phyloP scores from a whole-genome alignment of 1,140 invertebrate species.

The Drosophila nigromelanica region DNA sequence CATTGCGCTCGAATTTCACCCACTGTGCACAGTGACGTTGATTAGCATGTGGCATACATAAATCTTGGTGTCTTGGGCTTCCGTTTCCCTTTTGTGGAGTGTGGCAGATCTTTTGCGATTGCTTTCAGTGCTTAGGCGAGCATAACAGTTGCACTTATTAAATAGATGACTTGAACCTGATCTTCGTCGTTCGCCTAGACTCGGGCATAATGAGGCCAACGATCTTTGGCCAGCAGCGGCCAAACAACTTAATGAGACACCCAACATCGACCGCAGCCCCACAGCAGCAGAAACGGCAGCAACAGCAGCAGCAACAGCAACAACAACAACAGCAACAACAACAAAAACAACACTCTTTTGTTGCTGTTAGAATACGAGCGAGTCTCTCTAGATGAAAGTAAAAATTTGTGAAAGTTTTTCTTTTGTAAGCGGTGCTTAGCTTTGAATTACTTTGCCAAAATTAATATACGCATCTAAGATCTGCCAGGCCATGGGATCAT shows the following conservation, averaged over 20 bases:
- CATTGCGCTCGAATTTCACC: conserved; percentile 57
- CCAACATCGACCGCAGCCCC: conserved; percentile 22
- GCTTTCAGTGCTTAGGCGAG: conserved; percentile 54
- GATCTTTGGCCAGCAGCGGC: conserved; percentile 64
- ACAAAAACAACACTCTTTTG: conserved; percentile 5
- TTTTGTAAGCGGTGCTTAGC: conserved; percentile 25
- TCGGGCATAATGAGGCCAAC: conserved; percentile 67
- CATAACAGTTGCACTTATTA: conserved; percentile 73
- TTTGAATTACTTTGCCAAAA: conserved; percentile 59
- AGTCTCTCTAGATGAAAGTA: conserved; percentile 45
- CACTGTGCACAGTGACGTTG: conserved; percentile 64
- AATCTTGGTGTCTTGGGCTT: conserved; percentile 62
- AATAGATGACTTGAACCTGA: conserved; percentile 25
- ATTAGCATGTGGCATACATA: conserved; percentile 80
- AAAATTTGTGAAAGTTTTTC: conserved; percentile 71
- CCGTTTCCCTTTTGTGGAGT: conserved; percentile 68
- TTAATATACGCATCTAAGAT: conserved; percentile 41
- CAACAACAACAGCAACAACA: not conserved
- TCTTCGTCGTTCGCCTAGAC: conserved; percentile 22
- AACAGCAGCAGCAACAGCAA: not conserved
- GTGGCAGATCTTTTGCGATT: conserved; percentile 11
- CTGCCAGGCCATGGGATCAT: conserved; percentile 28
- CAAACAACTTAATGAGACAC: conserved; percentile 69
- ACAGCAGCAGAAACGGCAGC: not conserved
- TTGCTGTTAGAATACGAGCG: conserved; percentile 48